Percentiles rank a stretch among this genome's conserved stretches.
phyloP scores from a whole-genome alignment of 2,797 vertebrate species.

The Xyrichtys novacula region DNA sequence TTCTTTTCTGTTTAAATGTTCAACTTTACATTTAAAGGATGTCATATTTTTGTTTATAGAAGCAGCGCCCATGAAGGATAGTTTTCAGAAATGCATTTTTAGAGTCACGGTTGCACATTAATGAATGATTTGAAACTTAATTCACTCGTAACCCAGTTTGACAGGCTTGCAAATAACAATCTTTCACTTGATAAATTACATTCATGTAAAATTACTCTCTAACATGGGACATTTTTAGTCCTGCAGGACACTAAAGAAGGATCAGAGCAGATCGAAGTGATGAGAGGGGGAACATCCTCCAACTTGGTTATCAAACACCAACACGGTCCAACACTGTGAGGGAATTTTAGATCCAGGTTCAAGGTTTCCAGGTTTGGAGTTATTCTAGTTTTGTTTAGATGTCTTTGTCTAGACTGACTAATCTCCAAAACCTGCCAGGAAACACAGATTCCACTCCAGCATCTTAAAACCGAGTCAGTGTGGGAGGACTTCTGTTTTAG shows the following conservation, averaged over 20 bases:
- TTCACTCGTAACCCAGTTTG: conserved; percentile 30
- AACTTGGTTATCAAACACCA: background rate
- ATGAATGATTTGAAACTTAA: background rate
- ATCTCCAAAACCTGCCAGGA: conserved; percentile 2
- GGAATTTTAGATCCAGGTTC: conserved; percentile 9
- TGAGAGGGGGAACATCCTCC: conserved; percentile 28
- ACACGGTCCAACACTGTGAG: background rate
- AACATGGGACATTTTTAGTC: too few species aligned
- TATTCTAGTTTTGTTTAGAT: conserved; percentile 9
- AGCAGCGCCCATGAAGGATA: too few species aligned
- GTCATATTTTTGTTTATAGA: too few species aligned
- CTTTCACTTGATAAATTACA: conserved; percentile 8
- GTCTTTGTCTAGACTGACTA: conserved; percentile 26
- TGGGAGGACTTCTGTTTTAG: background rate
- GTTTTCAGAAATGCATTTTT: background rate
- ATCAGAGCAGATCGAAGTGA: conserved; percentile 21
- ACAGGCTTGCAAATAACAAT: conserved; percentile 8
- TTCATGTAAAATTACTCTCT: too few species aligned
- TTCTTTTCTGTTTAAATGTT: too few species aligned
- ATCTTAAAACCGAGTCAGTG: conserved; percentile 5
- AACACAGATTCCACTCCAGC: conserved; percentile 7
- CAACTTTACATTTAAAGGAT: too few species aligned
- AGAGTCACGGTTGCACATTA: background rate
- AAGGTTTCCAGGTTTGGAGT: conserved; percentile 2
- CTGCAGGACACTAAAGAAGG: background rate